Evolutionary conservation across 2,113 vertebrate species (phyloP).

Genomic region (Amphiprion ocellaris): DNA sequence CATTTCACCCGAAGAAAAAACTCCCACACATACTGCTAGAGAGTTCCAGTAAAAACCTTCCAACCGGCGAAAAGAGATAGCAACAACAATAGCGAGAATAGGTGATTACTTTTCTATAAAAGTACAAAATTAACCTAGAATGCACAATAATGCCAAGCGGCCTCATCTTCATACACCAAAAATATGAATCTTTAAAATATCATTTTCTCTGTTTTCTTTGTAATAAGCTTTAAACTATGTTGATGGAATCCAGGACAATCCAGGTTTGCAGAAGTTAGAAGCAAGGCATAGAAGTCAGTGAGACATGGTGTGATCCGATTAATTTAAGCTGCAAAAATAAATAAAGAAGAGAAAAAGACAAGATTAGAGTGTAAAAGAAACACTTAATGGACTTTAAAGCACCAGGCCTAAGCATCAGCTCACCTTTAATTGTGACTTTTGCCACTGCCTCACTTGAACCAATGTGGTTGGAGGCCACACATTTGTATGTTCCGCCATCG

Average conservation of each 20-base stretch:
- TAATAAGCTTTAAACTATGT: not conserved
- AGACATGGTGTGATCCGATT: not conserved
- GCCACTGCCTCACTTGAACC: constrained; percentile 86
- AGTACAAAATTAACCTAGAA: constrained; percentile 25
- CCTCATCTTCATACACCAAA: not conserved
- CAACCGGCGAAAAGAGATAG: constrained; percentile 3
- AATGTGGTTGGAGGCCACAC: constrained; percentile 89
- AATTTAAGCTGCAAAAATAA: constrained; percentile 57
- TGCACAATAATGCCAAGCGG: not conserved
- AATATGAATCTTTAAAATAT: constrained; percentile 14
- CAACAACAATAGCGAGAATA: constrained; percentile 8
- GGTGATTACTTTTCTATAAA: constrained; percentile 29
- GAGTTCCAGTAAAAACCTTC: constrained; percentile 30
- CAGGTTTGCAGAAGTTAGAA: not conserved
- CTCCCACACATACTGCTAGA: constrained; percentile 20
- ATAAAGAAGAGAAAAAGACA: not conserved
- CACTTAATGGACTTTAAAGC: not conserved
- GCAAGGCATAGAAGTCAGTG: not conserved
- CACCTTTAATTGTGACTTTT: constrained; percentile 87
- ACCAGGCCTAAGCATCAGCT: constrained; percentile 47
- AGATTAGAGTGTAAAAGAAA: not conserved
- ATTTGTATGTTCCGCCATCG: constrained; percentile 91
- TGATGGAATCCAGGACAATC: not conserved
- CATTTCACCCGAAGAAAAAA: constrained; percentile 10
- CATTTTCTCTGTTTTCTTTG: constrained; percentile 1